phyloP scores from a whole-genome alignment of 2,888 invertebrate species.

The Pyrrhia umbra region DNA sequence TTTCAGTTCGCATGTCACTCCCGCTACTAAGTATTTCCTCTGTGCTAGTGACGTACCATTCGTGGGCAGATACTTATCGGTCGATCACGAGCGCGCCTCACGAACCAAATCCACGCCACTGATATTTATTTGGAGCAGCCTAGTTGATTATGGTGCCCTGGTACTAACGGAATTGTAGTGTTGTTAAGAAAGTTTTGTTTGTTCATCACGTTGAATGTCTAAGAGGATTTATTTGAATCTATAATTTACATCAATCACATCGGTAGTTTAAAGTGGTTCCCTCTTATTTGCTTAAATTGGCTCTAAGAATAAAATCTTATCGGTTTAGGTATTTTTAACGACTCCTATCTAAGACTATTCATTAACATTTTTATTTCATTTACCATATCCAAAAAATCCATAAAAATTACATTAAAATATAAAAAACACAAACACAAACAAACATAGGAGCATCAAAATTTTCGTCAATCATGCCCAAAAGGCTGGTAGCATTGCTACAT shows the following conservation, averaged over 20 bases:
- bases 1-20: slow-evolving; percentile 60
- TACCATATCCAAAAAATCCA: no score
- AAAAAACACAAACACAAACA: no score
- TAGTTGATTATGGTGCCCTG: slow-evolving; percentile 55
- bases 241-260: not conserved
- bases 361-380: no score
- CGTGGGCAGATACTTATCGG: slow-evolving; percentile 71
- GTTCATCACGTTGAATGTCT: slow-evolving; percentile 9
- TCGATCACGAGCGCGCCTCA: slow-evolving; percentile 66
- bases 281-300: not conserved
- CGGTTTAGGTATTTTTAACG: no score
- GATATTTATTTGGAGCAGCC: slow-evolving; percentile 64
- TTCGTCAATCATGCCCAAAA: no score
- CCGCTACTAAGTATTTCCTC: slow-evolving; percentile 47
- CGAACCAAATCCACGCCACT: slow-evolving; percentile 66
- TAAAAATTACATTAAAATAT: no score
- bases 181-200: slow-evolving; percentile 42
- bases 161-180: slow-evolving; percentile 48
- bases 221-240: not conserved
- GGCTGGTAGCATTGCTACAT: no score
- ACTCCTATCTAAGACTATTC: no score
- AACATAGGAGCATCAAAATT: no score
- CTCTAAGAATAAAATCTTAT: no score
- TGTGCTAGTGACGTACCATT: slow-evolving; percentile 58
- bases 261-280: not conserved